Base-by-base conservation (phyloP, 2,888 invertebrate genomes). In the Boloria selene region DNA sequence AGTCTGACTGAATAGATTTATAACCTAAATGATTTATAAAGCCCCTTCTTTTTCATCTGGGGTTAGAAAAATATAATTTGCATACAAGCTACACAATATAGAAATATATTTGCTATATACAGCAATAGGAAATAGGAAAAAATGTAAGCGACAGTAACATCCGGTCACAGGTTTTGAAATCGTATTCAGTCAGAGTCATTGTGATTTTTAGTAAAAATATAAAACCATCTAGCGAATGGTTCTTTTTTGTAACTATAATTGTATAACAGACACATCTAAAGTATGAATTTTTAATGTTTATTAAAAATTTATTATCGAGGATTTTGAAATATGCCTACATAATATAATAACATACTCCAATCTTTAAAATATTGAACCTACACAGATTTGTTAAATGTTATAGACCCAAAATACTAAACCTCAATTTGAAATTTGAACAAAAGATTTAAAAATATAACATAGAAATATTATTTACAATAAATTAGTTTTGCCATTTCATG, bases 221-320 rank as follows among this genome's bases (percentile, higher is more conserved):
- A 38, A 49, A 62, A 65, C 58, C 71, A 71, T 64, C 56, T 70
- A 68, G 83, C 74, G 70, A 72, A 76, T 80, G 81, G 75, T 62
- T 71, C 73, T 76, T 77, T 77, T 79, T 84, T 83, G 80, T 78
- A 83, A 80, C 13, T 26, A 49, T 45, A 4, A 61, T 31, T 49
- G 16, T 59, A 17, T 59, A 31, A 26, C 47, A 59, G 4, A 31
- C 26, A 47, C n/a, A 16, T 7, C 16, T 16, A 49, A 7, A 16
- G n/a, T 49, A 16, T 49, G 22, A 26, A 49, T 59, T 59, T 38
- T 17, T 26, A n/a, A 7, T 22, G 18, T 56, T 44, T 42, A 6
- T 6, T 13, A 17, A 17, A 4, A 38, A 10, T 38, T 38, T 3
- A 31, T 31, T 31, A 31, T n/a, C n/a, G 31, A 31, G 1, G 7